Base-by-base conservation (phyloP, 2,888 invertebrate genomes). In the Suillia variegata region DNA sequence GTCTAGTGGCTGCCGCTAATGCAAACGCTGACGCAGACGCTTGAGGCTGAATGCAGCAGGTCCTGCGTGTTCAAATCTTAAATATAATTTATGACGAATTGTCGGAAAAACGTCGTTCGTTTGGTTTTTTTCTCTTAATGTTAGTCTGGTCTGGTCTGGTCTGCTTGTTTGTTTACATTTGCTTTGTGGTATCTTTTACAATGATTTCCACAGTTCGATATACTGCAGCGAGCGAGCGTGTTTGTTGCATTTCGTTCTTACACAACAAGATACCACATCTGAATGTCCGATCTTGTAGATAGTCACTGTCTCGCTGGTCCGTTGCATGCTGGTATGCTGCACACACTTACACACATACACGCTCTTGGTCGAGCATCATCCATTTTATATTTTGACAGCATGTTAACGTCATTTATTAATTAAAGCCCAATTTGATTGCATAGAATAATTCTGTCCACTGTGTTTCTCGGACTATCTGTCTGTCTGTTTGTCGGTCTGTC, bases 381-480 rank as follows among this genome's bases (percentile, higher is more conserved):
- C 65, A 72, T 70, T 68, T 71, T 63, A 67, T 66, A 69, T 71
- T 74, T 71, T 70, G 74, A 76, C 77, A 73, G 76, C 74, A 70
- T 64, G 76, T 71, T 75, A 77, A 74, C 71, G 73, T 73, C 75
- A 75, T 75, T 75, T 75, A 73, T 75, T 75, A 76, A 75, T 75
- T 74, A 70, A 74, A 72, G 63, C 56, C 65, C 64, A 68, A n/a
- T 67, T 61, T 67, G 66, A 68, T 67, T 64, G 56, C 62, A 48
- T 38, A 4, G n/a, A 38, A 38, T 38, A 13, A 38, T n/a, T 38
- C 38, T 15, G 13, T 47, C 8, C 22, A 20, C 24, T 15, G 20
- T 15, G 24, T 10, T 20, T 2, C 52, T 21, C 17, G 52, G 56
- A 61, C 56, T 59, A 56, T 60, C 58, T n/a, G n/a, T n/a, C n/a